Conservation (phyloP, 2,888 invertebrate genomes). For the Eurois occulta region DNA sequence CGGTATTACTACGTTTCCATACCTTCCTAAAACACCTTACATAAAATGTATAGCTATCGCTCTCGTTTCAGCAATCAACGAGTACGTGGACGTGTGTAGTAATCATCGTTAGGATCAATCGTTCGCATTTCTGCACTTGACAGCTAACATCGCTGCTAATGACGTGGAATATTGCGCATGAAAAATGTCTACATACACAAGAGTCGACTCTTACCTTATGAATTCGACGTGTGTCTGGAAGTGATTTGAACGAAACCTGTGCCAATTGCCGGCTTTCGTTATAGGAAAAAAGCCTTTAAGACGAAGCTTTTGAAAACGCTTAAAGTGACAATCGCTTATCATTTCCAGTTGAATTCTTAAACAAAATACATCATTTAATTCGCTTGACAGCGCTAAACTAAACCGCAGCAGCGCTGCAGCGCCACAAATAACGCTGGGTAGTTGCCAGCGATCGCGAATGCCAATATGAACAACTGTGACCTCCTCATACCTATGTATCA, state of each 20-base stretch:
- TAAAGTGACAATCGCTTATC: slow-evolving; percentile 27
- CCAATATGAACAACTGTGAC: slow-evolving; percentile 57
- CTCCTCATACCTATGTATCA: slow-evolving; percentile 49
- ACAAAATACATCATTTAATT: slow-evolving; percentile 53
- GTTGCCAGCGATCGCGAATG: slow-evolving; percentile 57
- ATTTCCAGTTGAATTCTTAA: slow-evolving; percentile 42
- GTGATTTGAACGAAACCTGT: slow-evolving; percentile 11
- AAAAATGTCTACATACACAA: slow-evolving; percentile 22
- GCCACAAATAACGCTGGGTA: slow-evolving; percentile 58
- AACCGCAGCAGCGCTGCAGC: slow-evolving; percentile 54
- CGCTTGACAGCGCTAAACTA: slow-evolving; percentile 49
- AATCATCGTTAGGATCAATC: slow-evolving; percentile 51
- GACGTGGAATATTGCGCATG: slow-evolving; percentile 47
- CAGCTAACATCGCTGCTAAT: slow-evolving; percentile 44
- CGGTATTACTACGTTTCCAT: background rate
- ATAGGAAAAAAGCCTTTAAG: background rate
- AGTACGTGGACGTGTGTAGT: slow-evolving; percentile 45
- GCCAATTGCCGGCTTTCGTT: background rate
- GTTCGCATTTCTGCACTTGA: slow-evolving; percentile 48
- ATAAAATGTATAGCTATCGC: slow-evolving; percentile 2
- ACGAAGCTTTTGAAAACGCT: background rate
- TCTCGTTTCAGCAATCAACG: slow-evolving; percentile 40
- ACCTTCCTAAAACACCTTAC: background rate
- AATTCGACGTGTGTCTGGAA: slow-evolving; percentile 11
- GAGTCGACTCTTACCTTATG: slow-evolving; percentile 31